phyloP scores from a whole-genome alignment of 2,888 invertebrate species.

The Itoplectis maculator region DNA sequence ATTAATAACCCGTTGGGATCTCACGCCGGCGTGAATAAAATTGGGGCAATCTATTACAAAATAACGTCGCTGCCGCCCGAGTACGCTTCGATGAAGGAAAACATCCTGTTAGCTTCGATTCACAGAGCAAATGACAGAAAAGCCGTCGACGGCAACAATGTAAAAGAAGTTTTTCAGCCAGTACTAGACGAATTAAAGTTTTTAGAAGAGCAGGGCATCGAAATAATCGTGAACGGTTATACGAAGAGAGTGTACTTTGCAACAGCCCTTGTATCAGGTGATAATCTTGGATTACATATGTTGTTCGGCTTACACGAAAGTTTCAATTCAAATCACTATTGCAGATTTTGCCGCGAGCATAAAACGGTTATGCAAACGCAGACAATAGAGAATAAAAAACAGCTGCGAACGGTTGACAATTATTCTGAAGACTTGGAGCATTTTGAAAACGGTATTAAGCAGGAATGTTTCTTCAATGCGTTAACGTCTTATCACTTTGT shows the following conservation, averaged over 20 bases:
- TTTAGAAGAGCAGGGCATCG: constrained; percentile 65
- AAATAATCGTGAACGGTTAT: constrained; percentile 40
- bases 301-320: constrained; percentile 64
- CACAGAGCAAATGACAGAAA: constrained; percentile 46
- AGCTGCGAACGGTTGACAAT: constrained; percentile 50
- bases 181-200: constrained; percentile 57
- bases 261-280: constrained; percentile 61
- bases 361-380: constrained; percentile 40
- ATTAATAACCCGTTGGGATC: constrained; percentile 63
- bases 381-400: constrained; percentile 32
- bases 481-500: constrained; percentile 50
- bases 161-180: constrained; percentile 52
- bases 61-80: constrained; percentile 58
- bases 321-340: constrained; percentile 65
- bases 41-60: constrained; percentile 61
- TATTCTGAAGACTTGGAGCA: constrained; percentile 34
- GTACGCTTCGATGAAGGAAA: constrained; percentile 49
- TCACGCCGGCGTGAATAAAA: constrained; percentile 55
- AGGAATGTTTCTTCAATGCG: constrained; percentile 39
- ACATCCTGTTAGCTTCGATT: constrained; percentile 56
- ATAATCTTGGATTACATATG: constrained; percentile 67
- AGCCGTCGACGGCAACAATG: background rate
- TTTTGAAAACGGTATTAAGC: constrained; percentile 40
- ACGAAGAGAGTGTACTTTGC: constrained; percentile 58
- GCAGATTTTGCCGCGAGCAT: constrained; percentile 57